Conservation (phyloP, 2,113 vertebrate genomes). For the Melanerpes aurifrons region DNA sequence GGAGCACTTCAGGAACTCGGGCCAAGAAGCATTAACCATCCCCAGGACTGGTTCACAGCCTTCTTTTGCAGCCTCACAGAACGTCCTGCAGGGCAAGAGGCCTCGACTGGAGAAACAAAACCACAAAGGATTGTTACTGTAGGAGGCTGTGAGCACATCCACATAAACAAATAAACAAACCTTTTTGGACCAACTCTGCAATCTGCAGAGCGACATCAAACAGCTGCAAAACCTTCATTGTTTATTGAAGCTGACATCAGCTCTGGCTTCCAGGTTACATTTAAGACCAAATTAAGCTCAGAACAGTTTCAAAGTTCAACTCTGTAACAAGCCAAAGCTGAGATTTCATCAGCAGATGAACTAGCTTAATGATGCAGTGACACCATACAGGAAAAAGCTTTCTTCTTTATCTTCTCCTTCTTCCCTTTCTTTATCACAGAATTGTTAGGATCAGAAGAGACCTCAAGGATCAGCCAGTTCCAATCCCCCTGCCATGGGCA, state of each 20-base stretch:
- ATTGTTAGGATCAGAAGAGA: too few species aligned
- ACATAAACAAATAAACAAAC: neutral
- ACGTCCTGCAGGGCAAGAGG: constrained; percentile 87
- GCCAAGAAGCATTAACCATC: constrained; percentile 95
- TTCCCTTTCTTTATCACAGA: neutral
- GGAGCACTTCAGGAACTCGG: constrained; percentile 91
- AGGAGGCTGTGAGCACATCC: neutral
- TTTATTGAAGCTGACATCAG: neutral
- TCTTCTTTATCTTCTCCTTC: neutral
- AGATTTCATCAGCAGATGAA: neutral
- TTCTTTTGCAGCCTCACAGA: constrained; percentile 92
- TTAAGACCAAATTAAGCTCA: neutral
- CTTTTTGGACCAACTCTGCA: neutral
- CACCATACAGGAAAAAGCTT: neutral
- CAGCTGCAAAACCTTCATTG: neutral
- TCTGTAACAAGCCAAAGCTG: neutral
- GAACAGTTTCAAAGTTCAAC: neutral
- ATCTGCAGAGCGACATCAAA: neutral
- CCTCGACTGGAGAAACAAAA: constrained; percentile 63
- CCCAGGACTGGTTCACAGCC: constrained; percentile 92
- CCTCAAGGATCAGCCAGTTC: too few species aligned
- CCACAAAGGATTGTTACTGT: neutral
- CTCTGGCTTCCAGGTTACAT: neutral
- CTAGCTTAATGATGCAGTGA: neutral
- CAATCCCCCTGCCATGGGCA: too few species aligned